Percentiles rank a stretch among this genome's conserved stretches.
phyloP scores from a whole-genome alignment of 2,888 invertebrate species.

The Hydraecia micacea region DNA sequence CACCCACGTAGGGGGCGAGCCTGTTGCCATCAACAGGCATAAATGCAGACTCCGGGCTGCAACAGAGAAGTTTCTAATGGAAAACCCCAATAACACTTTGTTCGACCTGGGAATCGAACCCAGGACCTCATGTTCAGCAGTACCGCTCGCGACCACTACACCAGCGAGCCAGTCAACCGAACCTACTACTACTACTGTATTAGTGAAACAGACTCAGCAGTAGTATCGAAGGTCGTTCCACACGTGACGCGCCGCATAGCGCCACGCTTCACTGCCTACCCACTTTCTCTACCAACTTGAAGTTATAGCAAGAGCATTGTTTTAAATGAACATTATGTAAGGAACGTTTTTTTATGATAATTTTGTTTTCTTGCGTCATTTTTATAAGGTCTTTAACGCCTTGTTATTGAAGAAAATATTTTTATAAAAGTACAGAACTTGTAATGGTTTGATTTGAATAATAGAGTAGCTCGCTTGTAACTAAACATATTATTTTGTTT shows the following conservation, averaged over 20 bases:
- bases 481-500: neutral
- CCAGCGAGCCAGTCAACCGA: neutral
- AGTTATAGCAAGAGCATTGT: slow-evolving; percentile 29
- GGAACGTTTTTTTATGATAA: slow-evolving; percentile 4
- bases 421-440: neutral
- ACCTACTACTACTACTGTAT: neutral
- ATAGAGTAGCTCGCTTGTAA: neutral
- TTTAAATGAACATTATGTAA: slow-evolving; percentile 22
- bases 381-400: neutral
- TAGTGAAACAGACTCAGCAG: neutral
- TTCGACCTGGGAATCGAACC: too few species aligned
- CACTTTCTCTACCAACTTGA: slow-evolving; percentile 33
- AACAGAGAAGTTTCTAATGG: too few species aligned
- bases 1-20: too few species aligned
- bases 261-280: slow-evolving; percentile 28
- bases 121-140: too few species aligned
- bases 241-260: slow-evolving; percentile 31
- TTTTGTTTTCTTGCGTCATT: slow-evolving; percentile 3
- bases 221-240: slow-evolving; percentile 7
- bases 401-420: slow-evolving; percentile 1
- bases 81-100: too few species aligned
- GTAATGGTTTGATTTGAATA: neutral
- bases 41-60: too few species aligned
- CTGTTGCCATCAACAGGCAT: too few species aligned
- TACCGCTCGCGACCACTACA: neutral